A percentile compares a stretch with the other conserved stretches of the same genome.
phyloP scores from a whole-genome alignment of 1,140 invertebrate species.

The Drosophila mojavensis region DNA sequence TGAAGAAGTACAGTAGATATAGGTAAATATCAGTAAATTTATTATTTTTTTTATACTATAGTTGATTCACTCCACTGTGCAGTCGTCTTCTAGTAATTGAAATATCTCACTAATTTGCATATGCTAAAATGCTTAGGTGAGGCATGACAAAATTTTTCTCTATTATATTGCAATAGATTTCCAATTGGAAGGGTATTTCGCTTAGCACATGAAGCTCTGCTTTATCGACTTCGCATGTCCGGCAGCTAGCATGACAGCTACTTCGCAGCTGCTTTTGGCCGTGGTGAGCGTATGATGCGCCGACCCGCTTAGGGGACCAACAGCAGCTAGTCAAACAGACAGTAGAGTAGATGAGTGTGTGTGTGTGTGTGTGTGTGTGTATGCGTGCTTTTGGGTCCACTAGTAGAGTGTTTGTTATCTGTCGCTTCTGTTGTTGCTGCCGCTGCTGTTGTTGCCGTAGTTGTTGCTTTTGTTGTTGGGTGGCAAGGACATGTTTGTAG shows the following conservation, averaged over 20 bases:
- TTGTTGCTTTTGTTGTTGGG: conserved; percentile 34
- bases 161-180: not conserved
- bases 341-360: not conserved
- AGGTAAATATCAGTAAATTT: too few relatives aligned
- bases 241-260: conserved; percentile 12
- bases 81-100: too few relatives aligned
- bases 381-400: conserved; percentile 27
- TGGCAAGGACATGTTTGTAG: conserved; percentile 37
- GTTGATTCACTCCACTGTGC: too few relatives aligned
- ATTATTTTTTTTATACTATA: too few relatives aligned
- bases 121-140: too few relatives aligned
- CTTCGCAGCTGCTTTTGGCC: conserved; percentile 15
- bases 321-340: conserved; percentile 26
- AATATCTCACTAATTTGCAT: too few relatives aligned
- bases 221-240: conserved; percentile 3
- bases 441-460: conserved; percentile 25
- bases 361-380: not conserved
- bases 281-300: conserved; percentile 11
- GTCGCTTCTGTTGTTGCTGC: conserved; percentile 52
- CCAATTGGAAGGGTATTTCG: not conserved
- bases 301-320: conserved; percentile 22
- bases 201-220: not conserved
- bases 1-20: too few relatives aligned
- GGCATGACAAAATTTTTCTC: too few relatives aligned
- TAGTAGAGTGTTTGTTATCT: conserved; percentile 77